These are phyloP conservation scores for Torymus texanus DNA, from an alignment of 2,888 invertebrate genomes.

Conservation along the genomic window DNA sequence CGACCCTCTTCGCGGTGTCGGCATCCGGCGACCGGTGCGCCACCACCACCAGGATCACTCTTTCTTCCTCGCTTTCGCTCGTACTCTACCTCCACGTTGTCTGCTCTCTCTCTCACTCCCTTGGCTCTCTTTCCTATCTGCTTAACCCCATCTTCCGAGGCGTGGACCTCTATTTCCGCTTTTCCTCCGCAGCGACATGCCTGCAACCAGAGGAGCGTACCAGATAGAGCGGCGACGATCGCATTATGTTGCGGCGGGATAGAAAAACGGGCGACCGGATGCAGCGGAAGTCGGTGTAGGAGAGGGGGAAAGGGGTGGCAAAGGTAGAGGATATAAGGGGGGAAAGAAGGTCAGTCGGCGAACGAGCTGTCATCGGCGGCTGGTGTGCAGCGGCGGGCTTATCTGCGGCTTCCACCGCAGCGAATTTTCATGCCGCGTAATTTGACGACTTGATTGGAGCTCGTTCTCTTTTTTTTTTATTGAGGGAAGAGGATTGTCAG, in stretches of 20 bases:
- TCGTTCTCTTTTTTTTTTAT: not conserved
- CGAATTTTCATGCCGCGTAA: not conserved
- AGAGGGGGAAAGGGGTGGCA: no score
- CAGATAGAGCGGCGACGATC: slow-evolving; percentile 18
- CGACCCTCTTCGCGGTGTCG: slow-evolving; percentile 3
- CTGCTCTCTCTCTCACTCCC: slow-evolving; percentile 21
- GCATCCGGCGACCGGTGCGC: slow-evolving; percentile 54
- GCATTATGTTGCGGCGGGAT: not conserved
- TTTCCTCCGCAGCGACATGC: slow-evolving; percentile 63
- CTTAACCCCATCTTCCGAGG: slow-evolving; percentile 68
- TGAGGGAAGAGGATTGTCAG: not conserved
- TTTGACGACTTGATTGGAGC: not conserved
- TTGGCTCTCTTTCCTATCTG: slow-evolving; percentile 61
- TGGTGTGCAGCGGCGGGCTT: not conserved
- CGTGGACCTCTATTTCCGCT: slow-evolving; percentile 63
- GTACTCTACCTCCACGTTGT: slow-evolving; percentile 11
- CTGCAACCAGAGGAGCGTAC: slow-evolving; percentile 61
- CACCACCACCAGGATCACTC: slow-evolving; percentile 16
- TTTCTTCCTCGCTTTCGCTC: not conserved
- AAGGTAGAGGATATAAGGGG: not conserved
- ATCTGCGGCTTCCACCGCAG: not conserved
- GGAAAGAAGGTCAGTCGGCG: slow-evolving; percentile 17
- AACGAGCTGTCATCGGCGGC: slow-evolving; percentile 1
- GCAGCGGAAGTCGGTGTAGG: no score
- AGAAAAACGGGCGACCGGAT: slow-evolving; percentile 2